Percentiles rank a stretch among this genome's conserved stretches.
Evolutionary conservation across 2,888 invertebrate species (phyloP).

Genomic region (Monopis laevigella): DNA sequence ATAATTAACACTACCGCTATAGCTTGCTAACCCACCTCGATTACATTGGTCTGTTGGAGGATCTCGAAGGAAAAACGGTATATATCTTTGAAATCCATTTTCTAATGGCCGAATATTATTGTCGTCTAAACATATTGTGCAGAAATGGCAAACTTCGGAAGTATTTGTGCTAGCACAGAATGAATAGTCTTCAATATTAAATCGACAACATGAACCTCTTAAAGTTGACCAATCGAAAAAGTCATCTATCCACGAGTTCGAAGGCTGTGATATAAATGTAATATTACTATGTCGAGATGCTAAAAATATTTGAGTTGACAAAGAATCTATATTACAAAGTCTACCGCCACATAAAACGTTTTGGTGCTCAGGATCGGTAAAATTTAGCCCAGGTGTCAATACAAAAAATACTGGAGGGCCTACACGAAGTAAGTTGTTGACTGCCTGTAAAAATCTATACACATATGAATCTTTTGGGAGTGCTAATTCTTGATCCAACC

Average conservation of each 20-base stretch:
- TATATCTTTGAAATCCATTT: conserved; percentile 71
- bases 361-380: conserved; percentile 72
- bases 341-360: conserved; percentile 80
- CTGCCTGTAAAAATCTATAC: conserved; percentile 81
- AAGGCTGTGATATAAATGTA: conserved; percentile 79
- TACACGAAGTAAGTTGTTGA: conserved; percentile 77
- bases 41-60: conserved; percentile 75
- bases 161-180: conserved; percentile 72
- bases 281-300: conserved; percentile 72
- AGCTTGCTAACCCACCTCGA: conserved; percentile 82
- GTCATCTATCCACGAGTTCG: conserved; percentile 94
- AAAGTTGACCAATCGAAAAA: conserved; percentile 85
- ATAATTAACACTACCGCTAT: conserved; percentile 71
- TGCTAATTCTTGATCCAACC: conserved; percentile 92
- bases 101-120: conserved; percentile 64
- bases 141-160: conserved; percentile 51
- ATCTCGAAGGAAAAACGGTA: conserved; percentile 78
- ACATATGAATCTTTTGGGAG: conserved; percentile 93
- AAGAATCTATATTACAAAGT: conserved; percentile 73
- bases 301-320: conserved; percentile 75
- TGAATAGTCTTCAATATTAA: conserved; percentile 64
- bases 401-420: conserved; percentile 97
- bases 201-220: conserved; percentile 73
- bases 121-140: conserved; percentile 52
- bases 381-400: conserved; percentile 81